These are phyloP conservation scores for Crepidodera aurea DNA, from an alignment of 2,888 invertebrate genomes.

Conservation along the genomic window DNA sequence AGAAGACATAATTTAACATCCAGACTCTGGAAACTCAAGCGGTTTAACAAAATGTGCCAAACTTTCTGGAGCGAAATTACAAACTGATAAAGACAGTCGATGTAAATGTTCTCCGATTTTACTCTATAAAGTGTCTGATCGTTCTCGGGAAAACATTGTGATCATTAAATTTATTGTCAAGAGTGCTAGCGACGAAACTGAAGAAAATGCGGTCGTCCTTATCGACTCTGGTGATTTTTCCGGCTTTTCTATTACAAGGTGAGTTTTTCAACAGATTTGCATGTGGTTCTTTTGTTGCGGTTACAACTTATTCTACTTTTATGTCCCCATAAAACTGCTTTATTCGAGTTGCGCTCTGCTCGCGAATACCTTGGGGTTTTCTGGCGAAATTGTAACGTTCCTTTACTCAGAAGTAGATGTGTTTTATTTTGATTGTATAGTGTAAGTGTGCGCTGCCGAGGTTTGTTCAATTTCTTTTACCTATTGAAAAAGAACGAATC, in stretches of 20 bases:
- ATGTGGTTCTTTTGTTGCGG: conserved; percentile 28
- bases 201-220: conserved; percentile 29
- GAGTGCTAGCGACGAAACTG: conserved; percentile 22
- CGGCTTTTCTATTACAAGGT: conserved; percentile 36
- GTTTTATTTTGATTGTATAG: conserved; percentile 26
- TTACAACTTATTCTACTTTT: conserved; percentile 28
- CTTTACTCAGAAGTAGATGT: conserved; percentile 21
- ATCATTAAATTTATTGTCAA: conserved; percentile 26
- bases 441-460: conserved; percentile 5
- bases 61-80: conserved; percentile 16
- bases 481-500: conserved; percentile 8
- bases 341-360: conserved; percentile 17
- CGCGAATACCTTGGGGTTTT: conserved; percentile 18
- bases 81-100: conserved; percentile 24
- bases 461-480: conserved; percentile 18
- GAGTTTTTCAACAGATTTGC: conserved; percentile 27
- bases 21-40: conserved; percentile 3
- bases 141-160: conserved; percentile 23
- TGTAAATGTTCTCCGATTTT: conserved; percentile 27
- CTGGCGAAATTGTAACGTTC: conserved; percentile 22
- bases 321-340: conserved; percentile 26
- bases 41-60: conserved; percentile 33
- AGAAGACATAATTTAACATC: conserved; percentile 4
- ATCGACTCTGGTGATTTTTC: conserved; percentile 32
- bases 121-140: conserved; percentile 29